Conservation (phyloP, 2,888 invertebrate genomes). For the Crossocerus cetratus region DNA sequence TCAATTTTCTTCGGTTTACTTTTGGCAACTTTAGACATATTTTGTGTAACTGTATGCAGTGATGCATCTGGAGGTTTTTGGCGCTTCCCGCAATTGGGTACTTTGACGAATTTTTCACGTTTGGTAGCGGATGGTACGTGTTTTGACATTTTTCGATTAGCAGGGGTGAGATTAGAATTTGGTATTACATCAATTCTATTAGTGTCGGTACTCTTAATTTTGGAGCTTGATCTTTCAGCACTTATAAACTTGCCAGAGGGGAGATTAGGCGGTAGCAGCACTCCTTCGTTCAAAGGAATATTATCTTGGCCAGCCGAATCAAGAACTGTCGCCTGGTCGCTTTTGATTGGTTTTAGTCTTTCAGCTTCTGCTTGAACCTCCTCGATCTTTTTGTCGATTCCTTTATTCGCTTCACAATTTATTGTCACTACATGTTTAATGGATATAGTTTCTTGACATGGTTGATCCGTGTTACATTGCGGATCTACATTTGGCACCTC, state of each 20-base stretch:
- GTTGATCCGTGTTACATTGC: neutral
- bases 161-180: neutral
- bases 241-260: neutral
- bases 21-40: neutral
- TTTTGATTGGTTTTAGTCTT: neutral
- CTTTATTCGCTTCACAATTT: neutral
- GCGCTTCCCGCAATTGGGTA: neutral
- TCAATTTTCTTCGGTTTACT: slow-evolving; percentile 64
- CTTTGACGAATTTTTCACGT: neutral
- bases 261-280: neutral
- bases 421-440: too few species aligned
- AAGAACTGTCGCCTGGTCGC: neutral
- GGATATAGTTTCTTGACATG: neutral
- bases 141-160: neutral
- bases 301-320: neutral
- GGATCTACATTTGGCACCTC: slow-evolving; percentile 36
- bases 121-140: neutral
- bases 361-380: neutral
- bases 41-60: neutral
- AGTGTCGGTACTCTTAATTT: neutral
- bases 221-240: neutral
- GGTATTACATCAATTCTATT: neutral
- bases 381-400: neutral
- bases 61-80: neutral
- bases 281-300: slow-evolving; percentile 1